These are phyloP conservation scores for Chanos chanos DNA, from an alignment of 2,797 vertebrate species.

Conservation along the genomic window DNA sequence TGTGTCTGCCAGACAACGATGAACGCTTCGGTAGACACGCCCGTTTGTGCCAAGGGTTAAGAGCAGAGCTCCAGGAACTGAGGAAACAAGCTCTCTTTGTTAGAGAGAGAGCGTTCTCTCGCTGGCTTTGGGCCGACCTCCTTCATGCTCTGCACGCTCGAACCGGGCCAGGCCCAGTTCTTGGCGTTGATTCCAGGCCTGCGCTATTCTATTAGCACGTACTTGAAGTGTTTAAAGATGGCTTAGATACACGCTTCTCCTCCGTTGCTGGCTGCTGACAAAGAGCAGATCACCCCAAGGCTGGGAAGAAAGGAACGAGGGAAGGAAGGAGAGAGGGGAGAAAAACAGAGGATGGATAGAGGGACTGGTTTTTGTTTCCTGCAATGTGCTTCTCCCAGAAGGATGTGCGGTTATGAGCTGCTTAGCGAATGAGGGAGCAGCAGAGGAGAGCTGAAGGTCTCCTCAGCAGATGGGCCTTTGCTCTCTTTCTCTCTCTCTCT, in stretches of 20 bases:
- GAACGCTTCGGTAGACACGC: constrained; percentile 35
- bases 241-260: constrained; percentile 32
- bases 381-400: constrained; percentile 39
- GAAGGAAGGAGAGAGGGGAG: constrained; percentile 14
- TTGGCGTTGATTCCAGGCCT: background rate
- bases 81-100: constrained; percentile 44
- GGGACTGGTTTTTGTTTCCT: constrained; percentile 49
- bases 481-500: background rate
- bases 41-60: constrained; percentile 16
- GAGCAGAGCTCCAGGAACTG: constrained; percentile 35
- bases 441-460: constrained; percentile 30
- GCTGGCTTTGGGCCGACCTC: constrained; percentile 43
- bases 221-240: constrained; percentile 49
- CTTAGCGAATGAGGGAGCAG: no score
- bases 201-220: constrained; percentile 36
- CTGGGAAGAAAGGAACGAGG: background rate
- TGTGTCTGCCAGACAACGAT: constrained; percentile 35
- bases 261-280: constrained; percentile 44
- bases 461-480: constrained; percentile 55
- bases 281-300: constrained; percentile 44
- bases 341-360: constrained; percentile 31
- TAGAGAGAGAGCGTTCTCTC: constrained; percentile 29
- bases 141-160: constrained; percentile 34
- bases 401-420: constrained; percentile 36
- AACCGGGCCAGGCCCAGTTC: background rate